A percentile compares a stretch with the other conserved stretches of the same genome.
Conservation (phyloP, 2,113 vertebrate genomes). For the Strix uralensis region DNA sequence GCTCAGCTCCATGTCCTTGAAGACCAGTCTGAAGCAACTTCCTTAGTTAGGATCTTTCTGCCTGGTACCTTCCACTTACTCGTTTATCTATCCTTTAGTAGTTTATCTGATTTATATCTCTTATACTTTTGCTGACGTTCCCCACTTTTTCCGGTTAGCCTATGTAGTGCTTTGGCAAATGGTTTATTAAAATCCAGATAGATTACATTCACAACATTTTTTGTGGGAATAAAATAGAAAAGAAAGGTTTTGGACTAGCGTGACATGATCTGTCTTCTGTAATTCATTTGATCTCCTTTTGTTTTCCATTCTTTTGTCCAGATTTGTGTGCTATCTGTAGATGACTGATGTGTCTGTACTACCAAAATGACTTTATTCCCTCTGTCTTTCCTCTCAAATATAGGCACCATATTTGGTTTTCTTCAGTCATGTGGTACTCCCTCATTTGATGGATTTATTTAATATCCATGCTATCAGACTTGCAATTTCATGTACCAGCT, state of each 20-base stretch:
- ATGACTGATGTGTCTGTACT: conserved; percentile 9
- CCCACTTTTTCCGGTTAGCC: neutral
- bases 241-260: neutral
- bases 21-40: neutral
- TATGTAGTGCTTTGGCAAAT: neutral
- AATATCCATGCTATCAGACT: conserved; percentile 58
- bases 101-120: neutral
- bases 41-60: neutral
- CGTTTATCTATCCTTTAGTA: neutral
- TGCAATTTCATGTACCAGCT: conserved; percentile 49
- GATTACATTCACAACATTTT: neutral
- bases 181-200: conserved; percentile 2
- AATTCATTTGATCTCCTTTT: conserved; percentile 30
- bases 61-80: neutral
- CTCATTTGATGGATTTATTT: conserved; percentile 65
- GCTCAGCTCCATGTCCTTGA: neutral
- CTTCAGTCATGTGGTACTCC: neutral
- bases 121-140: neutral
- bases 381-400: neutral
- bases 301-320: neutral
- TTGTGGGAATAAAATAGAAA: neutral
- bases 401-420: conserved; percentile 21
- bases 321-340: neutral
- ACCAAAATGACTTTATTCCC: neutral
- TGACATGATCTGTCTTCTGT: neutral